Evolutionary conservation across 1,140 invertebrate genomes (phyloP).

Genomic region (Adelges cooleyi): DNA sequence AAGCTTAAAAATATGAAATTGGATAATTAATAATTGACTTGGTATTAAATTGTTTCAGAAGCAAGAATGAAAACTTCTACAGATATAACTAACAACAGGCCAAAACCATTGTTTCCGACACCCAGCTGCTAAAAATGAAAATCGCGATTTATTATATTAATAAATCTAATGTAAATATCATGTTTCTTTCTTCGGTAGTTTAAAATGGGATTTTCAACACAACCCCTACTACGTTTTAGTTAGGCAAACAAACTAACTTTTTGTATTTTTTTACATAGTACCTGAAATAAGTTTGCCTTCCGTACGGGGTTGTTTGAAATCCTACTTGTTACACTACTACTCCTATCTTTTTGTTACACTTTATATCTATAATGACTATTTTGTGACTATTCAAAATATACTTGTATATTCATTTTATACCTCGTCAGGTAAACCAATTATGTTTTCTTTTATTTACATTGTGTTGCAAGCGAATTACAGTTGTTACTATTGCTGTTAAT

Average conservation of each 20-base stretch:
- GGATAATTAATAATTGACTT: no score
- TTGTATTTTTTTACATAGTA: conserved; percentile 23
- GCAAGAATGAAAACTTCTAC: conserved; percentile 4
- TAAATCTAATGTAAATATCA: conserved; percentile 14
- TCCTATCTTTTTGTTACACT: background rate
- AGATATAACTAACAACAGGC: conserved; percentile 5
- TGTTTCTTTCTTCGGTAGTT: conserved; percentile 8
- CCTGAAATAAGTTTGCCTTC: conserved; percentile 27
- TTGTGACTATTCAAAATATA: background rate
- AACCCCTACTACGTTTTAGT: conserved; percentile 21
- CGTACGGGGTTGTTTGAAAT: conserved; percentile 17
- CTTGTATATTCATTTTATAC: no score
- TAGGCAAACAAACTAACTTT: conserved; percentile 25
- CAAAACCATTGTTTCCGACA: conserved; percentile 10
- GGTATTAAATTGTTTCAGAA: conserved; percentile 14
- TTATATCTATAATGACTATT: background rate
- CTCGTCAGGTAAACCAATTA: background rate
- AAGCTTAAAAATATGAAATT: no score
- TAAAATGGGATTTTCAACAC: background rate
- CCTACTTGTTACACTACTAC: background rate
- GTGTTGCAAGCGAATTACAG: background rate
- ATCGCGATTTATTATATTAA: conserved; percentile 14
- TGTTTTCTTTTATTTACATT: background rate
- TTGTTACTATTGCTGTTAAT: no score
- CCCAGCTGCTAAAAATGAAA: conserved; percentile 3